Base-by-base conservation (phyloP, 2,888 invertebrate species). In the Drosophila dives region DNA sequence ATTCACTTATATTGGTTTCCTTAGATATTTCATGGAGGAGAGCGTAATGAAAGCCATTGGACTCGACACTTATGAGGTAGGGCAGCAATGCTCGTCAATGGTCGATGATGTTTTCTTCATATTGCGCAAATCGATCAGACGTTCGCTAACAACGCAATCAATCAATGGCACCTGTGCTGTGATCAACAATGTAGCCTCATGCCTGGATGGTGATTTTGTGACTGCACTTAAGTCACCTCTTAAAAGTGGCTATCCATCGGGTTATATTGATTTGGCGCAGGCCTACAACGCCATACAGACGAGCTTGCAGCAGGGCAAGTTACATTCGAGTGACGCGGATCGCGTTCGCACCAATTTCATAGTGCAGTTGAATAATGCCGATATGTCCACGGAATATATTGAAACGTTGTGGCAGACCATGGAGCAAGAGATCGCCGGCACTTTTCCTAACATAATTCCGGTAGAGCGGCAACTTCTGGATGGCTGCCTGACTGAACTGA, bases 41-140 rank as follows among this genome's bases (percentile, higher is more conserved):
- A 99, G 98, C 89, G 97, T 99, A 0, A 95, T 96, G 54, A 99
- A 99, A 93, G 99, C 99, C 2, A 94, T 98, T 59, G 95, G 95
- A 66, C 94, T 98, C 94, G 97, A 98, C 88, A 93, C 94, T 0
- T 94, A 96, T 33, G 96, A 97, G 81, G 93, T 94, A n/a, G 96
- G 95, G 6, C 95, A 95, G 68, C 95, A 96, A 79, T 96, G 96
- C 1, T 98, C 98, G 3, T 98, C 98, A 81, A 96, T 99, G 94
- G 97, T 99, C 0, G 99, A 99, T 92, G 99, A 99, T 93, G 97
- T 99, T 0, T 99, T 99, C 93, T 99, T 98, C 92, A 98, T 99
- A 80, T 95, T 99, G 3, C 96, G 98, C 88, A 99, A 99, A 94
- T 98, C 98, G 86, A 97, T 99, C 91, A 97, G 98, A 80, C 96